Conservation (phyloP, 2,113 vertebrate genomes). For the Seriola aureovittata region DNA sequence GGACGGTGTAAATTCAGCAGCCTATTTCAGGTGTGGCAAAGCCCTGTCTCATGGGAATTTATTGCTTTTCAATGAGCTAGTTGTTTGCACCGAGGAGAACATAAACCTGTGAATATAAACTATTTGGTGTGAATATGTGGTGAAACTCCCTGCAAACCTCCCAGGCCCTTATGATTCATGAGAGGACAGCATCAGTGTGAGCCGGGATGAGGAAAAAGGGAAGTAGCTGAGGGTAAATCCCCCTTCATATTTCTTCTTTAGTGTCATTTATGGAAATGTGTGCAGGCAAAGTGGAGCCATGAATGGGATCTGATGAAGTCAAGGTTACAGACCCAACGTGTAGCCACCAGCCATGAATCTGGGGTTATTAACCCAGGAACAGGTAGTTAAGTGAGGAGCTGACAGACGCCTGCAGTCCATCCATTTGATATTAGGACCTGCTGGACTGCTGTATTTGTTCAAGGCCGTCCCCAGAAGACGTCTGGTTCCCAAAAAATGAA, state of each 20-base stretch:
- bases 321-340: constrained; percentile 70
- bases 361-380: constrained; percentile 73
- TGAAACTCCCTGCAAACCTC: constrained; percentile 4
- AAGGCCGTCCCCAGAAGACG: constrained; percentile 59
- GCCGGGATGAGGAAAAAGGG: constrained; percentile 8
- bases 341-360: constrained; percentile 61
- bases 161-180: constrained; percentile 56
- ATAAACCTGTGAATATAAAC: constrained; percentile 38
- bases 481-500: constrained; percentile 48
- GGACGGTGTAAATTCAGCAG: constrained; percentile 5
- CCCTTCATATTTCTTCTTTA: constrained; percentile 78
- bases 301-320: constrained; percentile 73
- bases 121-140: constrained; percentile 28
- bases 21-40: constrained; percentile 9
- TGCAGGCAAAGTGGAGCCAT: constrained; percentile 63
- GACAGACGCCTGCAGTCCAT: constrained; percentile 50
- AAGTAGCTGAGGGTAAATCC: constrained; percentile 36
- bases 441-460: constrained; percentile 49
- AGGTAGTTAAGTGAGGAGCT: constrained; percentile 65
- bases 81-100: constrained; percentile 45
- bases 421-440: constrained; percentile 38
- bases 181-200: constrained; percentile 10
- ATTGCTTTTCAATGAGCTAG: constrained; percentile 21
- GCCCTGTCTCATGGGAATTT: constrained; percentile 22
- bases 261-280: constrained; percentile 82